Base-by-base conservation (phyloP, 2,888 invertebrate species). In the Meliscaeva auricollis region DNA sequence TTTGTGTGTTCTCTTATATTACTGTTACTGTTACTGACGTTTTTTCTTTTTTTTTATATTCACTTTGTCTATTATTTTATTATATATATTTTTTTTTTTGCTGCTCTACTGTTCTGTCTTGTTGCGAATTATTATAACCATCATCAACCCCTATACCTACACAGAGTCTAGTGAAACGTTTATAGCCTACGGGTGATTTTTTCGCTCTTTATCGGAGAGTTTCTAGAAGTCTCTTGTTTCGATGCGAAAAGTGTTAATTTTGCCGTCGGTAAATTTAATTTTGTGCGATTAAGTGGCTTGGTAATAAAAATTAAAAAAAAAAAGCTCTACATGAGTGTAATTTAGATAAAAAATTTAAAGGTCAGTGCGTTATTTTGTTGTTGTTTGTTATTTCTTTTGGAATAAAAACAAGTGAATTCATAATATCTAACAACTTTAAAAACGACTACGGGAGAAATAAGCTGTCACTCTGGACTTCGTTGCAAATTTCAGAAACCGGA, bases 401-500 rank as follows among this genome's bases (percentile, higher is more conserved):
- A 8, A 56, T 26, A 26, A 44, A 30, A 7, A 30, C 0, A 44
- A n/a, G 64, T 46, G 30, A 46, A 46, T 46, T 26, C n/a, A 38
- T 3, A 11, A 13, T 8, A 38, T 9, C 7, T 22, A 73, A n/a
- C 48, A 60, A 50, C 15, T 60, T 50, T 50, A 17, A 72, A 32
- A 48, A 48, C 64, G 50, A 74, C 75, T 30, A 2, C 2, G 1
- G 82, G 68, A 83, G 38, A 70, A 69, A 81, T 46, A 77, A 88
- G 87, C 88, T 87, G 88, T 89, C 91, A 91, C 89, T 90, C 91
- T 92, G 92, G 92, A 92, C 91, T 92, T 91, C 89, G 90, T 91
- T 88, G 90, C 91, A 88, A 92, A 91, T 88, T 90, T 92, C 44
- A 87, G 88, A 82, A 89, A 87, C 87, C 82, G 88, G 83, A 89